Evolutionary conservation across 2,113 vertebrate species (phyloP), one percentile per base, ranked within the genome.

Genomic region (Stictonetta naevosa): DNA sequence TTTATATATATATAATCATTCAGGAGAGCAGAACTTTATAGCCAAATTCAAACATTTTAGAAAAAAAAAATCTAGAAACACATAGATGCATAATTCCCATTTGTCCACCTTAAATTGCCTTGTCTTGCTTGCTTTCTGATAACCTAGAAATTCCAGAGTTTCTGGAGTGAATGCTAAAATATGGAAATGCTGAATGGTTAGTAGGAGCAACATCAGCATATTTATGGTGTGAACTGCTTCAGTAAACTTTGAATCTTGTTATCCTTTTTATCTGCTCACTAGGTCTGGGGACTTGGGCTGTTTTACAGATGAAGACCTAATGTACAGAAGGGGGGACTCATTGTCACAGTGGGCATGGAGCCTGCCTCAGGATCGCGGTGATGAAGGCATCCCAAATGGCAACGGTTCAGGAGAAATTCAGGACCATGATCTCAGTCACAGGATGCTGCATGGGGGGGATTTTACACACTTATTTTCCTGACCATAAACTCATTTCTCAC

Each of bases 381-480:
- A 23, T 67, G 42, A 46, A 31, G 13, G 42, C 40, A 42, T 29
- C 28, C 63, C 19, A 29, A 42, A 40, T 8, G 18, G 38, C 17
- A 22, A 23, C 9, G 31, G 42, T 46, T 33, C 20, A 11, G 42
- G 40, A 44, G 64, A 44, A 33, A 66, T 66, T 66, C 38, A 28
- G 40, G 63, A 31, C 63, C 40, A 20, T 8, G 40, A 20, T 28
- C 46, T 46, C 20, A 48, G 42, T 36, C 36, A 29, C 20, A 29
- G 13, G 13, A 34, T n/a, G 20, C 18, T 29, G 48, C 19, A 13
- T 22, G 59, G 6, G 16, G 19, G 53, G 19, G 8, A 18, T n/a
- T 75, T 9, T 38, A 46, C 34, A 66, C 82, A 36, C 11, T 2
- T 6, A 0, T n/a, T 56, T 77, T 74, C 59, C 46, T 6, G 0